phyloP scores from a whole-genome alignment of 1,140 invertebrate species.

The Trachymyrmex cornetzi region DNA sequence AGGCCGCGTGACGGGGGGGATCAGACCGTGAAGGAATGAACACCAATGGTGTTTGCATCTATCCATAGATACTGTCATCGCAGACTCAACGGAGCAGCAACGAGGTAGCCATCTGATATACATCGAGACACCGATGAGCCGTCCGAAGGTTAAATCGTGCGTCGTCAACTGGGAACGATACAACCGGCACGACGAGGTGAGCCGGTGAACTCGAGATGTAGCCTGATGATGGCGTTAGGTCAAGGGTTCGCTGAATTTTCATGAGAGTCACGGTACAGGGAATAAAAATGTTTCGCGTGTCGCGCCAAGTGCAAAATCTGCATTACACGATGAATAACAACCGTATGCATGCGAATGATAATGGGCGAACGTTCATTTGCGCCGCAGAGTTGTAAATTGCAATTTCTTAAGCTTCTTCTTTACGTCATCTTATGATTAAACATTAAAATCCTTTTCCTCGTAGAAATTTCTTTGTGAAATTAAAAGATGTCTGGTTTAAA shows the following conservation, averaged over 20 bases:
- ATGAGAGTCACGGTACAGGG: slow-evolving; percentile 62
- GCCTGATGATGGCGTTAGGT: slow-evolving; percentile 64
- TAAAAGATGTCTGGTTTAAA: not conserved
- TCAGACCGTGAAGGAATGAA: slow-evolving; percentile 75
- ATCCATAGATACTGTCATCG: slow-evolving; percentile 68
- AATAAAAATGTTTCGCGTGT: slow-evolving; percentile 50
- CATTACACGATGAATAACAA: slow-evolving; percentile 40
- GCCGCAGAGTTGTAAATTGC: not conserved
- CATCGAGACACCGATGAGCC: slow-evolving; percentile 66
- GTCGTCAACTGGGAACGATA: slow-evolving; percentile 71
- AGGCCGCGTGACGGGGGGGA: slow-evolving; percentile 61
- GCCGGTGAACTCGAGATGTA: slow-evolving; percentile 36
- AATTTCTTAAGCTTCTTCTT: not conserved
- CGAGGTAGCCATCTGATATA: slow-evolving; percentile 72
- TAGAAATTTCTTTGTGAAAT: not conserved
- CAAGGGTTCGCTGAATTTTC: slow-evolving; percentile 74
- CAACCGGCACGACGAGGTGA: slow-evolving; percentile 27
- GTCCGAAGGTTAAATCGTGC: slow-evolving; percentile 76
- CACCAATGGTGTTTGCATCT: slow-evolving; percentile 51
- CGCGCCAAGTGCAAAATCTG: slow-evolving; percentile 55
- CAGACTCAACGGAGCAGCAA: slow-evolving; percentile 60
- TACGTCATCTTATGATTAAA: not conserved
- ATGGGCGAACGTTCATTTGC: slow-evolving; percentile 13
- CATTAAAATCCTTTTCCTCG: not conserved
- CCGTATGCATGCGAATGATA: not conserved